Evolutionary conservation across 2,113 vertebrate species (phyloP), one percentile per base, ranked within the genome.

Genomic region (Malurus cyaneus): DNA sequence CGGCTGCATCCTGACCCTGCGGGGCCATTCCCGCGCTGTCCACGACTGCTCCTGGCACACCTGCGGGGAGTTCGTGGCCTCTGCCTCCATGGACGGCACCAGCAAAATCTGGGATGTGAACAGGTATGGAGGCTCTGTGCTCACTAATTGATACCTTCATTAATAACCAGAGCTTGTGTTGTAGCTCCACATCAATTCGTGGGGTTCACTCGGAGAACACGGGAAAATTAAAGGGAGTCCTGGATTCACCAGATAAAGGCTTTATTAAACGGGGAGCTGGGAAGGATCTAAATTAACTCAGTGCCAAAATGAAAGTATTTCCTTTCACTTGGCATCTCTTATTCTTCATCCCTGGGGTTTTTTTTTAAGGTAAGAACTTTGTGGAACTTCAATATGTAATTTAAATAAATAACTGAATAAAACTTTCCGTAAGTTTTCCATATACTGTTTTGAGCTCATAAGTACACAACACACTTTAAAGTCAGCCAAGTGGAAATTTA

Each of bases 11-110:
- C 94, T 98, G 61, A 98, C 97, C 46, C 96, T 98, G 29, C 93
- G 97, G 44, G 98, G 98, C 41, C 98, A 98, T 49, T 78, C 26
- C 18, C 96, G 96, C 0, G 93, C 98, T 10, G 97, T 97, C 4
- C 98, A 97, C 96, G 98, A 93, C 83, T 99, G 98, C 91, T 97
- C 96, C 0, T 99, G 98, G 97, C 98, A 98, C 83, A 97, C 97
- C 2, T 97, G 97, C 3, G 98, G 98, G 2, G 93, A 98, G 92
- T 98, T 98, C 18, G 94, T 99, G 91, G 98, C 98, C 28, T 99
- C 99, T 49, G 98, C 98, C 62, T 99, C 98, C 8, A 46, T 96
- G 56, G 98, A 99, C 57, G 96, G 86, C 67, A 99, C 98, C 19
- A 91, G 97, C 70, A 97, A 98, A 94, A 96, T 98, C 89, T 98